These are phyloP conservation scores for Meles meles DNA, from an alignment of 2,113 vertebrate species.

Conservation along the genomic window DNA sequence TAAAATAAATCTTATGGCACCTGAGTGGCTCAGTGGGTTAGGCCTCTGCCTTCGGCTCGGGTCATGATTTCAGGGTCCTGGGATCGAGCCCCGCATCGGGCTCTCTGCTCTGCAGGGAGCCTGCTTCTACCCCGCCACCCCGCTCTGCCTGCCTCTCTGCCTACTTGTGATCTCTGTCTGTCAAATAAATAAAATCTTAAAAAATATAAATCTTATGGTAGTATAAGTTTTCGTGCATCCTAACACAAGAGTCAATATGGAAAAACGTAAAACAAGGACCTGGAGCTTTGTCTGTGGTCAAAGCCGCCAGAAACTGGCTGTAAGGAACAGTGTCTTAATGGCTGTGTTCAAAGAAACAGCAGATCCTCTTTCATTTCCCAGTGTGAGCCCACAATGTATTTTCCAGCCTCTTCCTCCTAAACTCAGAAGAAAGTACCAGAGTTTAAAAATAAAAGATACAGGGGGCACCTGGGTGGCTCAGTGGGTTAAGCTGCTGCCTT, in stretches of 20 bases:
- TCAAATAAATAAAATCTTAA: too few relatives aligned
- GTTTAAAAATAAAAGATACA: constrained; percentile 48
- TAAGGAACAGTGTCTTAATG: constrained; percentile 32
- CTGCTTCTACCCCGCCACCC: too few relatives aligned
- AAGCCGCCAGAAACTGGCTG: constrained; percentile 42
- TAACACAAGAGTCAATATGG: constrained; percentile 44
- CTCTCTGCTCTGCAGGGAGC: too few relatives aligned
- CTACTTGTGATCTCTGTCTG: too few relatives aligned
- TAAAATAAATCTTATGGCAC: constrained; percentile 53
- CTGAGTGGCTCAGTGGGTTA: too few relatives aligned
- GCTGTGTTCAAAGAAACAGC: constrained; percentile 65
- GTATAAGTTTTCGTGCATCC: constrained; percentile 55
- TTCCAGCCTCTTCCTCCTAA: constrained; percentile 57
- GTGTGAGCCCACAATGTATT: constrained; percentile 54
- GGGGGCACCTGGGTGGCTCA: too few relatives aligned
- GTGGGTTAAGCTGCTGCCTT: too few relatives aligned
- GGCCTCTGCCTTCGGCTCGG: too few relatives aligned
- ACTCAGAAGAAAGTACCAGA: background rate
- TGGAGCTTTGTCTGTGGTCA: constrained; percentile 29
- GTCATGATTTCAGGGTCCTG: too few relatives aligned
- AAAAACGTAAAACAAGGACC: constrained; percentile 56
- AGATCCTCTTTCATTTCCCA: constrained; percentile 41
- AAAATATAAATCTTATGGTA: constrained; percentile 52
- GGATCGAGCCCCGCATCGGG: too few relatives aligned
- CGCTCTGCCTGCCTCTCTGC: too few relatives aligned